phyloP scores from a whole-genome alignment of 2,888 invertebrate genomes.

The Sialis fuliginosa region DNA sequence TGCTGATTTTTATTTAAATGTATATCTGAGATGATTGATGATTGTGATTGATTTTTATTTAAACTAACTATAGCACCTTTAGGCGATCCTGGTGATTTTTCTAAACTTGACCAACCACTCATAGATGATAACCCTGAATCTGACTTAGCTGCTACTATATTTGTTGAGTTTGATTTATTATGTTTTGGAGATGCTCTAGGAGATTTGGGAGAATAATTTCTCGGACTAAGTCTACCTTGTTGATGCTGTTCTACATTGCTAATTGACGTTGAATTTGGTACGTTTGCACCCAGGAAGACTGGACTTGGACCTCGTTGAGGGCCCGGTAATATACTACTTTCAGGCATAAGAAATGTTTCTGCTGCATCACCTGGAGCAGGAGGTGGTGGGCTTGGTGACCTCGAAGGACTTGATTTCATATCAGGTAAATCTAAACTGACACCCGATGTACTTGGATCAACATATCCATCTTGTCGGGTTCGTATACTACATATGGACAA shows the following conservation, averaged over 20 bases:
- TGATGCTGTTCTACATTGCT: slow-evolving; percentile 13
- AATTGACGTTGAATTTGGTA: slow-evolving; percentile 20
- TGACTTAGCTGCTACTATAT: slow-evolving; percentile 59
- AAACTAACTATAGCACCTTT: slow-evolving; percentile 27
- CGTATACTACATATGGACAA: slow-evolving; percentile 44
- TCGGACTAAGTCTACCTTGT: slow-evolving; percentile 41
- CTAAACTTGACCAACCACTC: slow-evolving; percentile 73
- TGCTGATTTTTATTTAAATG: slow-evolving; percentile 6
- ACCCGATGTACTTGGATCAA: slow-evolving; percentile 25
- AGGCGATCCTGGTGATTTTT: slow-evolving; percentile 71
- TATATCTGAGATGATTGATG: slow-evolving; percentile 4
- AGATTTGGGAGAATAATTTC: slow-evolving; percentile 49
- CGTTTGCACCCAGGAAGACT: slow-evolving; percentile 26
- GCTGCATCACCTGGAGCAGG: slow-evolving; percentile 58
- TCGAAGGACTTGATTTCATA: slow-evolving; percentile 9
- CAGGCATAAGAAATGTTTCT: slow-evolving; percentile 29
- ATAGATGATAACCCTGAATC: slow-evolving; percentile 76
- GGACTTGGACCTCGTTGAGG: slow-evolving; percentile 21
- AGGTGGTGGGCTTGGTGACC: slow-evolving; percentile 59
- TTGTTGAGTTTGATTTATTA: slow-evolving; percentile 33
- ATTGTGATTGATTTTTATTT: slow-evolving; percentile 4
- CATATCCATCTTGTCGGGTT: slow-evolving; percentile 43
- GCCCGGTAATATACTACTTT: slow-evolving; percentile 12
- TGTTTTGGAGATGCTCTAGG: slow-evolving; percentile 55
- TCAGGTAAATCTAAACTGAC: slow-evolving; percentile 7